Conservation (phyloP, 1,140 invertebrate species). For the Zaprionus gabonicus region DNA sequence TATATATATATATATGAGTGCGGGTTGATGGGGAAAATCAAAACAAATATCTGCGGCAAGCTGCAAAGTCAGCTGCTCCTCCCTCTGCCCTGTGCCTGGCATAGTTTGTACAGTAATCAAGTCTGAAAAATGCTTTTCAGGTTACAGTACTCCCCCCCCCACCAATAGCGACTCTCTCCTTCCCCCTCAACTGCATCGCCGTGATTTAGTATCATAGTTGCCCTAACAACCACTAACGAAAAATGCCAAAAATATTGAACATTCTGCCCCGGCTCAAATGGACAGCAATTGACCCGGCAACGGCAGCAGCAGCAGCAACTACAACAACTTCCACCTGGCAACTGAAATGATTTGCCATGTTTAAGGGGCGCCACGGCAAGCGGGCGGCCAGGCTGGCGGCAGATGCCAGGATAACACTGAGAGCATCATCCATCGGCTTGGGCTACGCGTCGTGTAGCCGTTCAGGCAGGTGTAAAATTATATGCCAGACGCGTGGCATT, state of each 20-base stretch:
- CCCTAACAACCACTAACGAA: slow-evolving; percentile 28
- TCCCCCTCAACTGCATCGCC: background rate
- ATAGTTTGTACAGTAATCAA: slow-evolving; percentile 30
- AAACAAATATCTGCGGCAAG: slow-evolving; percentile 5
- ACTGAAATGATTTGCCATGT: slow-evolving; percentile 43
- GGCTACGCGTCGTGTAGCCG: slow-evolving; percentile 19
- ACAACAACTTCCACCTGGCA: slow-evolving; percentile 15
- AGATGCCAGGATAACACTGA: slow-evolving; percentile 1
- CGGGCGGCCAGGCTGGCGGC: background rate
- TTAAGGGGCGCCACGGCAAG: slow-evolving; percentile 22
- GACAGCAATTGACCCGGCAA: slow-evolving; percentile 58
- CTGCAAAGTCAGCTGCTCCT: background rate
- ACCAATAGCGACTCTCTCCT: background rate
- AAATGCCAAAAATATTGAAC: slow-evolving; percentile 50
- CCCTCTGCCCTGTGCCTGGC: background rate
- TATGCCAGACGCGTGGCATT: slow-evolving; percentile 67
- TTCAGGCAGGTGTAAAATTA: slow-evolving; percentile 72
- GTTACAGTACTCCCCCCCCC: background rate
- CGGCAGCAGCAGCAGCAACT: slow-evolving; percentile 20
- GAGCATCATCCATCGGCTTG: background rate
- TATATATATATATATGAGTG: background rate
- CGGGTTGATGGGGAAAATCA: background rate
- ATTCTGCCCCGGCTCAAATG: slow-evolving; percentile 49
- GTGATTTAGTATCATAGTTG: slow-evolving; percentile 42
- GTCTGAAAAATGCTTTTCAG: slow-evolving; percentile 28